phyloP scores from a whole-genome alignment of 2,113 vertebrate species.

The Formicarius rufipectus region DNA sequence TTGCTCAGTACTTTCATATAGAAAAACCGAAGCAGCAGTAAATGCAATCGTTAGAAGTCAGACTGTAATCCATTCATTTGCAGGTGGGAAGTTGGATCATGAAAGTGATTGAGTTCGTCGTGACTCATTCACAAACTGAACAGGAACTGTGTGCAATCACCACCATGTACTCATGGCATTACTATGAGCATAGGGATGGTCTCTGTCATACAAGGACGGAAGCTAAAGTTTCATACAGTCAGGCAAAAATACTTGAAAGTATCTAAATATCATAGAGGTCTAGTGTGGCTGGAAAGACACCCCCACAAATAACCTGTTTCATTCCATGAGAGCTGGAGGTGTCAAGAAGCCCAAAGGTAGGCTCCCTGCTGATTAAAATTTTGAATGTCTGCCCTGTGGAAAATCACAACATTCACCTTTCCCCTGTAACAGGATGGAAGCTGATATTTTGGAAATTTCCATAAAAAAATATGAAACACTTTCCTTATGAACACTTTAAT shows the following conservation, averaged over 20 bases:
- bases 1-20: background rate
- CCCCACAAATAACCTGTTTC: background rate
- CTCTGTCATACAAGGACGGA: background rate
- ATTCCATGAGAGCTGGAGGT: background rate
- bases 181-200: accelerated
- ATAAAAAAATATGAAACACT: background rate
- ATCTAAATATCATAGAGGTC: background rate
- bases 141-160: background rate
- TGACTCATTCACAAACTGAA: background rate
- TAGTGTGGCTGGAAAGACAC: background rate
- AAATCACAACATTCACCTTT: background rate
- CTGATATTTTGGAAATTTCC: background rate
- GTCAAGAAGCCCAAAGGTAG: background rate
- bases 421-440: background rate
- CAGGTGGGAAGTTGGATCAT: background rate
- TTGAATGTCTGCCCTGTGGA: background rate
- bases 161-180: background rate
- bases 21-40: background rate
- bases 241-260: background rate
- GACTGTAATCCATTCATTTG: background rate
- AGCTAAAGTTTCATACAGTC: background rate
- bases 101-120: background rate
- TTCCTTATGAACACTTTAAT: background rate
- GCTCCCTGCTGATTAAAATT: background rate
- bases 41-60: background rate